phyloP scores from a whole-genome alignment of 2,797 vertebrate species.

The Crenuchus spilurus region DNA sequence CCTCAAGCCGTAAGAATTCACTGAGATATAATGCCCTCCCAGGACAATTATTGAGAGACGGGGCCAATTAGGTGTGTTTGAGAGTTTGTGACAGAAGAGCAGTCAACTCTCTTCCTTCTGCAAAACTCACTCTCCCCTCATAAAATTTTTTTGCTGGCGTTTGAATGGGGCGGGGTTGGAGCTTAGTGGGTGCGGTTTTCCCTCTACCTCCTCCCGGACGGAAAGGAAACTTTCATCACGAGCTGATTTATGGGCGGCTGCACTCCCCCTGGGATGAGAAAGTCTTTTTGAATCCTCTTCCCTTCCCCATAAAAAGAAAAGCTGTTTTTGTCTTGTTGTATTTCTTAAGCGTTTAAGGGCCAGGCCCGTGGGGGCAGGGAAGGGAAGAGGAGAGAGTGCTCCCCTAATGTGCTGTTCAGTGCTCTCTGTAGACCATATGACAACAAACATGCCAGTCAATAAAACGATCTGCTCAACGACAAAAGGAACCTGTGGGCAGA shows the following conservation, averaged over 20 bases:
- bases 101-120: slow-evolving; percentile 49
- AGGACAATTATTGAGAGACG: not conserved
- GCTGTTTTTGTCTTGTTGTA: slow-evolving; percentile 67
- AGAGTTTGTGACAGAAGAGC: slow-evolving; percentile 16
- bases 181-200: slow-evolving; percentile 59
- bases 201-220: slow-evolving; percentile 71
- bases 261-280: slow-evolving; percentile 73
- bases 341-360: slow-evolving; percentile 64
- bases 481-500: slow-evolving; percentile 3
- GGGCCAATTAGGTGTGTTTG: not conserved
- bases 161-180: slow-evolving; percentile 59
- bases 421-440: slow-evolving; percentile 51
- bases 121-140: slow-evolving; percentile 62
- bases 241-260: slow-evolving; percentile 76
- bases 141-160: slow-evolving; percentile 77
- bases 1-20: not conserved
- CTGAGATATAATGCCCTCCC: not conserved
- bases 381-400: slow-evolving; percentile 4
- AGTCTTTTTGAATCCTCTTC: slow-evolving; percentile 73
- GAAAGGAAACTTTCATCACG: slow-evolving; percentile 82
- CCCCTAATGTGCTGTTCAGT: slow-evolving; percentile 39
- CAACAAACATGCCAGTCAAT: slow-evolving; percentile 44
- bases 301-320: slow-evolving; percentile 67
- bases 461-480: slow-evolving; percentile 19
- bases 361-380: slow-evolving; percentile 9